A percentile compares a stretch with the other conserved stretches of the same genome.
Evolutionary conservation across 2,888 invertebrate species (phyloP).

Genomic region (Mesochorus sp.): DNA sequence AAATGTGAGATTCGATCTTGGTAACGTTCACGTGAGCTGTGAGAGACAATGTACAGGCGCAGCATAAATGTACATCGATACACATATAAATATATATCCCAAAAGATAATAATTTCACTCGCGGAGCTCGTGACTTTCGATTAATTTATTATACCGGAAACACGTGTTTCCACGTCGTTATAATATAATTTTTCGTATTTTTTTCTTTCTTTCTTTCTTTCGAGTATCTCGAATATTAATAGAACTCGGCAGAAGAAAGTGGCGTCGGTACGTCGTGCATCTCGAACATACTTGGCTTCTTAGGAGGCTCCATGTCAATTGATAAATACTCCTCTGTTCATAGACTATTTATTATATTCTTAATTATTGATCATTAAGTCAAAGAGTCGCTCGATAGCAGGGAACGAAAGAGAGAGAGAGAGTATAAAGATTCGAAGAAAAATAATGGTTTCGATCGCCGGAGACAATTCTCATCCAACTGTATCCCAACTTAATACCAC

Average conservation of each 20-base stretch:
- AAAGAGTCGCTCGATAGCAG: conserved; percentile 14
- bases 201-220: neutral
- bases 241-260: conserved; percentile 45
- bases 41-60: too few relatives aligned
- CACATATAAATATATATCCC: neutral
- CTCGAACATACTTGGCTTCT: neutral
- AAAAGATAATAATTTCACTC: neutral
- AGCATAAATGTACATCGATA: too few relatives aligned
- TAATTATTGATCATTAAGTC: conserved; percentile 61
- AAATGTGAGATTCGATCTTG: too few relatives aligned
- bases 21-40: too few relatives aligned
- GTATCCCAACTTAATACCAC: conserved; percentile 65
- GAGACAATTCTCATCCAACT: conserved; percentile 29
- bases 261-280: neutral
- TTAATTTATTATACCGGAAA: conserved; percentile 59
- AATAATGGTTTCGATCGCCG: neutral
- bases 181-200: conserved; percentile 18
- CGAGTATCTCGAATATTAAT: conserved; percentile 6
- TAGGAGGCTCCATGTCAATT: conserved; percentile 4
- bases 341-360: conserved; percentile 67
- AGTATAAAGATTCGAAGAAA: neutral
- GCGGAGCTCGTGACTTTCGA: conserved; percentile 52
- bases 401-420: neutral
- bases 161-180: conserved; percentile 45
- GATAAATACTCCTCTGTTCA: conserved; percentile 20